phyloP scores from a whole-genome alignment of 2,888 invertebrate species.

The Gnatocerus cornutus region DNA sequence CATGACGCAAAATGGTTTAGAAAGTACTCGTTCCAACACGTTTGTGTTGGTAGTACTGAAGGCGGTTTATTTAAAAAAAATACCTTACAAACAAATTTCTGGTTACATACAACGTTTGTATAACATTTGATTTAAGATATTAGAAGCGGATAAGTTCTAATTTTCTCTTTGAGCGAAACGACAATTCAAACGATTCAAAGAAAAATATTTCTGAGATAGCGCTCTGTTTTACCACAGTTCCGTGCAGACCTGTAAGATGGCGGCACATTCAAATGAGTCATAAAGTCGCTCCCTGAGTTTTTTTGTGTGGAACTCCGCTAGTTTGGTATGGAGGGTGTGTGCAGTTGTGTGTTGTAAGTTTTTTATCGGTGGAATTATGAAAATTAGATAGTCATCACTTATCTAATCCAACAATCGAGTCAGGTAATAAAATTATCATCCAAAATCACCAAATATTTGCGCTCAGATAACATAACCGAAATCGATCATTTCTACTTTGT shows the following conservation, averaged over 20 bases:
- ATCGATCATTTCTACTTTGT: neutral
- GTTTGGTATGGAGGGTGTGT: constrained; percentile 40
- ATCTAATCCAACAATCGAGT: constrained; percentile 10
- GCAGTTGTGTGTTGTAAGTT: constrained; percentile 29
- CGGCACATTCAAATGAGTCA: neutral
- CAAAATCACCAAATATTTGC: neutral
- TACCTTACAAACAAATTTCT: too few species aligned
- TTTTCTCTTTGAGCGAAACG: too few species aligned
- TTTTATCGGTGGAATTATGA: constrained; percentile 25
- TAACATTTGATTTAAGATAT: too few species aligned
- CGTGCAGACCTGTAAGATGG: neutral
- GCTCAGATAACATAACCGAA: constrained; percentile 13
- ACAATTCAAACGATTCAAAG: too few species aligned
- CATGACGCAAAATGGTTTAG: too few species aligned
- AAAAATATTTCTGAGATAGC: too few species aligned
- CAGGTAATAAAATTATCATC: constrained; percentile 20
- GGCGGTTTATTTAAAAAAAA: too few species aligned
- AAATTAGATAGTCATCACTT: constrained; percentile 30
- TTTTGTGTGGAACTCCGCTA: constrained; percentile 20
- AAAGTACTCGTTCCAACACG: too few species aligned
- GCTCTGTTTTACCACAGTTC: neutral
- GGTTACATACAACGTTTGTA: too few species aligned
- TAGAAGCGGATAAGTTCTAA: too few species aligned
- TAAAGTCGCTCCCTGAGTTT: neutral
- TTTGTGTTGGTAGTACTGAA: too few species aligned